Evolutionary conservation across 1,140 invertebrate genomes (phyloP), one percentile per base, ranked within the genome.

Genomic region (Aleiodes sp.): DNA sequence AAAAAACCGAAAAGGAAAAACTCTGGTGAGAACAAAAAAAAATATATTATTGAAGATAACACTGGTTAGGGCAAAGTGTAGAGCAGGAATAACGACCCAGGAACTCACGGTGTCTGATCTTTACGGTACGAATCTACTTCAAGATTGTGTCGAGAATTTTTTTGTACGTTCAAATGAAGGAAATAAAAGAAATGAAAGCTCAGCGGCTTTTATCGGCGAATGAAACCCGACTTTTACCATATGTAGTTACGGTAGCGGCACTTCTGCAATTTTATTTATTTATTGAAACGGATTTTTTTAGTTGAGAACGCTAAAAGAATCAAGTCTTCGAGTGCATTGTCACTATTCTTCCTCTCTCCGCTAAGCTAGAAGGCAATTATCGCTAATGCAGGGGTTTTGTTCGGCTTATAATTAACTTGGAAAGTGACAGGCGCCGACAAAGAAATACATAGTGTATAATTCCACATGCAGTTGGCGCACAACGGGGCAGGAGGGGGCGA

Each of bases 331-430:
- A 67, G 65, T 76, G 71, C 74, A 75, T 78, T 78, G 73, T 80
- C 80, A 75, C 73, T 72, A 26, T 56, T 12, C 16, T 29, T 29
- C 24, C 37, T 35, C 16, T 29, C 26, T 43, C 46, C 68, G 26
- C 68, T 57, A 46, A 29, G 37, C 59, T 70, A 72, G 68, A 28
- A 72, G 73, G 75, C 78, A 81, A 76, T 81, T 77, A 76, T 73
- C 73, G 75, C 76, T 79, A 76, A 79, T 78, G 74, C 70, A 65
- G 65, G 68, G 72, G 73, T 79, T 79, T 79, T 71, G 74, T 75
- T 77, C 75, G 66, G 72, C 72, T 76, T 76, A 72, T 80, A 78
- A 80, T 81, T 79, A 83, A 72, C 70, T 72, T 68, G 61, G 75
- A 70, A 77, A 79, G 75, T 78, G 77, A 78, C 76, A 77, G 72